A percentile compares a stretch with the other conserved stretches of the same genome.
Conservation (phyloP, 2,113 vertebrate species). For the Pheucticus melanocephalus region DNA sequence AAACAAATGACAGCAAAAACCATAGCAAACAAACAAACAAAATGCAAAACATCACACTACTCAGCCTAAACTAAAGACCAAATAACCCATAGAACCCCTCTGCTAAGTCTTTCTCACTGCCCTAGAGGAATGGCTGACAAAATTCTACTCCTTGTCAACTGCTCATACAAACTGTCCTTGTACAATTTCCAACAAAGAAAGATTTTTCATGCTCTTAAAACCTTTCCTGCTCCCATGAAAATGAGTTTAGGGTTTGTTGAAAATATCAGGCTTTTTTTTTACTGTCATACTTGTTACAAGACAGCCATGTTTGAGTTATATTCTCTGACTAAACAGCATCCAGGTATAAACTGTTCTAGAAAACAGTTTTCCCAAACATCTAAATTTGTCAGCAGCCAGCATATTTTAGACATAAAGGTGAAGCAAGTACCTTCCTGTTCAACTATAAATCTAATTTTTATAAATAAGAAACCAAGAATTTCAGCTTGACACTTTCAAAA, state of each 20-base stretch:
- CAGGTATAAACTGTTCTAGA: not conserved
- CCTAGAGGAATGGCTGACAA: not conserved
- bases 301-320: not conserved
- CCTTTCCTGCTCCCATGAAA: not conserved
- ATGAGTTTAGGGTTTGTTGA: not conserved
- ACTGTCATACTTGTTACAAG: not conserved
- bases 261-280: not conserved
- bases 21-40: fast-evolving
- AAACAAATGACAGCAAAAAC: fast-evolving
- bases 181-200: not conserved
- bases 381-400: not conserved
- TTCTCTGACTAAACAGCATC: not conserved
- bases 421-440: not conserved
- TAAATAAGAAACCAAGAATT: not conserved
- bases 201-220: not conserved
- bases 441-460: not conserved
- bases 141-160: not conserved
- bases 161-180: not conserved
- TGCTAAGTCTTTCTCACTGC: not conserved
- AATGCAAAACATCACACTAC: not conserved
- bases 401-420: not conserved
- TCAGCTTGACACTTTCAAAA: not conserved
- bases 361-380: not conserved
- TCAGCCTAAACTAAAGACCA: not conserved
- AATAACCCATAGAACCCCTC: not conserved